phyloP scores from a whole-genome alignment of 2,888 invertebrate species.

The Elysia crispata region DNA sequence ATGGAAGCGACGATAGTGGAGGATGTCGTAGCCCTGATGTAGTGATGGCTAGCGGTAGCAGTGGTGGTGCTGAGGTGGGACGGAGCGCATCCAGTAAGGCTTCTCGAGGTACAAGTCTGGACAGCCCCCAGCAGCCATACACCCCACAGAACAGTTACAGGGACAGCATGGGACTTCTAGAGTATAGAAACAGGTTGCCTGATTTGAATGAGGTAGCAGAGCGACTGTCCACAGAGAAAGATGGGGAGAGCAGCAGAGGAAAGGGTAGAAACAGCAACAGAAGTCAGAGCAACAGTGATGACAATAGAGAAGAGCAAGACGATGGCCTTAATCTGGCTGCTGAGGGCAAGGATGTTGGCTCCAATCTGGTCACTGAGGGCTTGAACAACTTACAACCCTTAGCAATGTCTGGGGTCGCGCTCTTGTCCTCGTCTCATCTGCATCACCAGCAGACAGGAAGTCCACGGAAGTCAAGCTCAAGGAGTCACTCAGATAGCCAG shows the following conservation, averaged over 20 bases:
- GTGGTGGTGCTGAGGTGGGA: no score
- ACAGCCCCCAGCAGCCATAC: slow-evolving; percentile 65
- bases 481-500: slow-evolving; percentile 48
- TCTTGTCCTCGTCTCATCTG: not conserved
- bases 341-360: slow-evolving; percentile 33
- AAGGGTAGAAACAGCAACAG: not conserved
- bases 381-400: not conserved
- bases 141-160: slow-evolving; percentile 77
- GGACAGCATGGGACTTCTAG: slow-evolving; percentile 57
- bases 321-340: not conserved
- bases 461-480: slow-evolving; percentile 36
- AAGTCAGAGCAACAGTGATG: slow-evolving; percentile 18
- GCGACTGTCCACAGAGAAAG: slow-evolving; percentile 20
- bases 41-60: not conserved
- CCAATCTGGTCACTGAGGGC: not conserved
- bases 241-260: not conserved
- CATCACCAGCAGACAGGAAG: not conserved
- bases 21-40: slow-evolving; percentile 39
- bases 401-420: not conserved
- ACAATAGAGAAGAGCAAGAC: not conserved
- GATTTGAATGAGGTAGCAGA: slow-evolving; percentile 52
- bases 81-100: not conserved
- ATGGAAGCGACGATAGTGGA: slow-evolving; percentile 34
- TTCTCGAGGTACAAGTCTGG: slow-evolving; percentile 35
- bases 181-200: slow-evolving; percentile 21